Evolutionary conservation across 2,888 invertebrate genomes (phyloP), one percentile per base, ranked within the genome.

Genomic region (Scotopteryx bipunctaria): DNA sequence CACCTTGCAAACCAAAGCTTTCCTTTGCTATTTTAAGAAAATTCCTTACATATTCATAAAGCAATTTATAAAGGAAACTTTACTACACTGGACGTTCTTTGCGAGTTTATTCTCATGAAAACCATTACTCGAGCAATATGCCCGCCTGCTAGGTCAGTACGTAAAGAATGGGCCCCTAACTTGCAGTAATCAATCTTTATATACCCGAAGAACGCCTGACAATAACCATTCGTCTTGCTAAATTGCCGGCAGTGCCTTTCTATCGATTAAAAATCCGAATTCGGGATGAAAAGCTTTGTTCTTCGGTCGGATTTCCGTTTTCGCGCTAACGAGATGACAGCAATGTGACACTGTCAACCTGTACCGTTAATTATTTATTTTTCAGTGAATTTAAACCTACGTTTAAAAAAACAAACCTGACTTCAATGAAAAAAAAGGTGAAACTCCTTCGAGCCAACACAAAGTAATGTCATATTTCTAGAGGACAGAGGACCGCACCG

Each of bases 161-260:
- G 69, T 71, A 69, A 70, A 67, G 63, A 69, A 66, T 64, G 67
- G 57, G 61, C 60, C 63, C 56, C 54, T 56, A 56, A 56, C 59
- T 59, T 50, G 52, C 48, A 50, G 61, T 62, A 65, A 85, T 84
- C 79, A 77, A 83, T 85, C 85, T 83, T 81, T 76, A 83, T 85
- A 83, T 79, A 81, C 73, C 71, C 71, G 71, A 75, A 74, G 72
- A 78, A 68, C 69, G 72, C 63, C 78, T 76, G 78, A 77, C 81
- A 73, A 72, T 67, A 66, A 73, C 78, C 77, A 83, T 85, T 78
- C 73, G 76, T 83, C 83, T 83, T 78, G 61, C 67, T 76, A 80
- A 83, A 79, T 79, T 76, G 76, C 76, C 69, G 41, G 55, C 55
- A 47, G 41, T 40, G 70, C 68, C 73, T 72, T 70, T 69, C 73